phyloP scores from a whole-genome alignment of 2,113 vertebrate species.

The Tachysurus fulvidraco region DNA sequence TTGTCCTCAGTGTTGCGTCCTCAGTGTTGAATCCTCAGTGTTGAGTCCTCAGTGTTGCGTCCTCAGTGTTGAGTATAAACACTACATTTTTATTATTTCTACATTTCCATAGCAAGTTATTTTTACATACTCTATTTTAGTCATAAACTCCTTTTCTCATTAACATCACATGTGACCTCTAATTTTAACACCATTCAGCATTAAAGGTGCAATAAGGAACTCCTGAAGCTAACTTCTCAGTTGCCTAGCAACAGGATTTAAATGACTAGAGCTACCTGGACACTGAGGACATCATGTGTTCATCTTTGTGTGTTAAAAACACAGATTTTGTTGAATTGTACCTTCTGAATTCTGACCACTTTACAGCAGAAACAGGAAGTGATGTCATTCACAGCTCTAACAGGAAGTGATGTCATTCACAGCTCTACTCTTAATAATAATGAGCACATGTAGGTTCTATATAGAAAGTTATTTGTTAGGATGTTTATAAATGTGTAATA shows the following conservation, averaged over 20 bases:
- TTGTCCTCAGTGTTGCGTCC: too few relatives aligned
- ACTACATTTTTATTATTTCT: too few relatives aligned
- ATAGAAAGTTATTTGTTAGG: not conserved
- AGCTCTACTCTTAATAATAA: not conserved
- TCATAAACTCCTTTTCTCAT: not conserved
- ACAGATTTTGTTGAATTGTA: not conserved
- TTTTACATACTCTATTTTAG: not conserved
- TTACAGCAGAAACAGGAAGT: conserved; percentile 5
- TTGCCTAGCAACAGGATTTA: conserved; percentile 4
- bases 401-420: conserved; percentile 27
- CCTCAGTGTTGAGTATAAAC: not conserved
- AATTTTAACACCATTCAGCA: not conserved
- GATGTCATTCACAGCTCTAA: conserved; percentile 18
- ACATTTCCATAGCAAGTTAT: not conserved
- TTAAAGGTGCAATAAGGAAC: not conserved
- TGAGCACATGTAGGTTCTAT: not conserved
- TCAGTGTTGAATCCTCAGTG: not conserved
- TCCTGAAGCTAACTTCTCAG: not conserved
- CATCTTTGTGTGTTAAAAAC: not conserved
- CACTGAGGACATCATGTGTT: not conserved
- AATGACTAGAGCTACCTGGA: not conserved
- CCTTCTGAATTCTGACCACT: not conserved
- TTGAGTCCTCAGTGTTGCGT: not conserved
- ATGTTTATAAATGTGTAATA: not conserved
- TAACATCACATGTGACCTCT: not conserved